Percentiles rank a stretch among this genome's conserved stretches.
phyloP scores from a whole-genome alignment of 2,797 vertebrate species.

The Hemibagrus guttatus region DNA sequence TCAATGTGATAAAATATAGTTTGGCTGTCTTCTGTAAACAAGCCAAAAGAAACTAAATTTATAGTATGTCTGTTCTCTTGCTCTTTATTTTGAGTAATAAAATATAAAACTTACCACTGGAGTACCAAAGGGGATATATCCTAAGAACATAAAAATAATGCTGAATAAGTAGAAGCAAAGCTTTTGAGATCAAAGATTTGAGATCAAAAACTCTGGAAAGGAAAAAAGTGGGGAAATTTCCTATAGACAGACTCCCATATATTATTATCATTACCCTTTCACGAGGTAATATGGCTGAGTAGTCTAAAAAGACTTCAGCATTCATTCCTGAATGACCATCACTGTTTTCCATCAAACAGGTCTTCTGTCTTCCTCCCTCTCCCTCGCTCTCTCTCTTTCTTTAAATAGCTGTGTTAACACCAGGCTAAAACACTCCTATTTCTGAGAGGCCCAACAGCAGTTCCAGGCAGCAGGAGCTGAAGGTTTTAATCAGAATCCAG shows the following conservation, averaged over 20 bases:
- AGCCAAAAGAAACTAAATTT: not conserved
- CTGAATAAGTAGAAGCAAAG: not conserved
- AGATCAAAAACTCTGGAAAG: not conserved
- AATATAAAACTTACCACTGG: constrained; percentile 83
- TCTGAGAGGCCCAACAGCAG: constrained; percentile 60
- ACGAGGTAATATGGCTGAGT: constrained; percentile 48
- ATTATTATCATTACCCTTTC: constrained; percentile 55
- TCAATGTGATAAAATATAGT: not conserved
- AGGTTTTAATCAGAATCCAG: constrained; percentile 77
- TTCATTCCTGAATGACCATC: constrained; percentile 47
- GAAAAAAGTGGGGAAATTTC: not conserved
- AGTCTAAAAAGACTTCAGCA: constrained; percentile 42
- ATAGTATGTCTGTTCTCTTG: not conserved
- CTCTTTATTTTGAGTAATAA: not conserved
- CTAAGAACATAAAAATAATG: constrained; percentile 63
- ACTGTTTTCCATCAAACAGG: constrained; percentile 42
- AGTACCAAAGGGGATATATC: constrained; percentile 93
- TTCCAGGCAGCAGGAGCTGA: constrained; percentile 62
- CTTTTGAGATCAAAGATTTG: not conserved
- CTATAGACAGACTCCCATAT: constrained; percentile 39
- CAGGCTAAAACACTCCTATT: constrained; percentile 64
- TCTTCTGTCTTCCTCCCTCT: constrained; percentile 29
- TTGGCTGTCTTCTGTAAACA: not conserved
- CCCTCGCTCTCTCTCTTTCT: constrained; percentile 31
- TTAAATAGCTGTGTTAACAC: constrained; percentile 62